Base-by-base conservation (phyloP, 1,140 invertebrate genomes). In the Drosophila nannoptera region DNA sequence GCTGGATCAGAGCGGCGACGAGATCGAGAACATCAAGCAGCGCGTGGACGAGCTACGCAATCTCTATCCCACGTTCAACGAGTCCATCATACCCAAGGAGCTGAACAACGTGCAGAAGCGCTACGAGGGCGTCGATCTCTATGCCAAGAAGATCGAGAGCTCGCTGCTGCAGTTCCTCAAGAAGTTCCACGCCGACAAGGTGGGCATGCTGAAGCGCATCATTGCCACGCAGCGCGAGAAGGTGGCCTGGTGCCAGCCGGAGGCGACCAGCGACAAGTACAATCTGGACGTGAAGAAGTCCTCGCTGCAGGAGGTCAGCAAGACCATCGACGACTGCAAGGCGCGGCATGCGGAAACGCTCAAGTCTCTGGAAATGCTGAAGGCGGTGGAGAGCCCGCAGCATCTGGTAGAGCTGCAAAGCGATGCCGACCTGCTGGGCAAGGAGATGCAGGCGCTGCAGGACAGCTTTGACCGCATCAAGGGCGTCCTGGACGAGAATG, bases 261-360 rank as follows among this genome's bases (percentile, higher is more conserved):
- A 98, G 88, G 92, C 94, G 5, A 93, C 93, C 32, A 96, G 94
- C 80, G 97, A 98, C 87, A 93, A 94, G 86, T 98, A 97, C 84
- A 97, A 96, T 88, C 91, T 98, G n/a, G 96, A 98, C 91, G 94
- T 96, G 0, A 98, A 98, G 90, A 92, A 95, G 81, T 92, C 94
- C 4, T 94, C 96, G 6, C 81, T 98, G n/a, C 88, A 91, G 62
- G 96, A 97, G 70, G 93, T 97, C 2, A 92, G 94, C 88, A 91
- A 91, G 56, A 94, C 93, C 36, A 92, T 97, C 46, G 88, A 90
- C 11, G 94, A 95, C 70, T 95, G 94, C 83, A 91, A 93, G 42
- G 83, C 88, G 8, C 92, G 93, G 55, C 93, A 94, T 76, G 78
- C 81, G 4, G 94, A 96, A 75, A 91, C 94, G 5, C 92, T 94